A percentile compares a stretch with the other conserved stretches of the same genome.
Evolutionary conservation across 2,888 invertebrate genomes (phyloP).

Genomic region (Diabrotica balteata): DNA sequence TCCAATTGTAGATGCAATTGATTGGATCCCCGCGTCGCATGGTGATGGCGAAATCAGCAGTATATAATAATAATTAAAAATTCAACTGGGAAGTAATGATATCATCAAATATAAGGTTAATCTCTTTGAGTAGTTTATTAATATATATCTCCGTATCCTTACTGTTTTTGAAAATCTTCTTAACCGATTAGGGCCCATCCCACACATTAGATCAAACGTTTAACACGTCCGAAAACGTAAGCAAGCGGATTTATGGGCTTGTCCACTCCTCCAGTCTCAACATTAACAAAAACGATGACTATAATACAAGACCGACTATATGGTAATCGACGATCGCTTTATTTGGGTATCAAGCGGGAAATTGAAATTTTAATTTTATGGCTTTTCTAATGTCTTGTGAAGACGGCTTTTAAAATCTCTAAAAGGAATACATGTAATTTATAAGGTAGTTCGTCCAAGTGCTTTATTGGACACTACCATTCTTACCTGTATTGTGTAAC

Average conservation of each 20-base stretch:
- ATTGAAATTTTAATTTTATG: slow-evolving; percentile 11
- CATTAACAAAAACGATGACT: slow-evolving; percentile 1
- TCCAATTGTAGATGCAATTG: too few species aligned
- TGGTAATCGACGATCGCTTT: slow-evolving; percentile 5
- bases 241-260: slow-evolving; percentile 4
- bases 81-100: too few species aligned
- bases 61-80: too few species aligned
- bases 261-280: not conserved
- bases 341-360: slow-evolving; percentile 8
- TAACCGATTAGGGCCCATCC: not conserved
- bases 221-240: not conserved
- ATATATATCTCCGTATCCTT: too few species aligned
- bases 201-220: not conserved
- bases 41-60: too few species aligned
- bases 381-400: slow-evolving; percentile 5
- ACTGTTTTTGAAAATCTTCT: not conserved
- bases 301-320: not conserved
- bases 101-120: too few species aligned
- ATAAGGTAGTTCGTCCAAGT: not conserved
- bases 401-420: slow-evolving; percentile 4
- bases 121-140: too few species aligned
- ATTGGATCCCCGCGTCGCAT: too few species aligned
- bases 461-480: not conserved
- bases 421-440: not conserved
- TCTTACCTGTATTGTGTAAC: not conserved